A percentile compares a stretch with the other conserved stretches of the same genome.
phyloP scores from a whole-genome alignment of 2,113 vertebrate genomes.

The Chamaetylas fuelleborni region DNA sequence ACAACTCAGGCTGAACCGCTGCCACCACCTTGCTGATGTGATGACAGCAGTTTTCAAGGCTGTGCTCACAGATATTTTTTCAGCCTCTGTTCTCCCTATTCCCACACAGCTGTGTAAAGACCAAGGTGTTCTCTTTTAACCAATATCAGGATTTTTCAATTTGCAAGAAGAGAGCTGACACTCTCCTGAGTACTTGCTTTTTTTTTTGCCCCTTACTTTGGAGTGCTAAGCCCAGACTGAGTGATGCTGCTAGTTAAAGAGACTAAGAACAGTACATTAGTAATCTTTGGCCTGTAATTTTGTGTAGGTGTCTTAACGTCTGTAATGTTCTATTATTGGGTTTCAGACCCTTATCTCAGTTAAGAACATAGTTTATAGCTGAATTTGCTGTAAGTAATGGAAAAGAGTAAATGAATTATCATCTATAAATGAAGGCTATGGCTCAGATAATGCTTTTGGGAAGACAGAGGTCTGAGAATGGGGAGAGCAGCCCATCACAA shows the following conservation, averaged over 20 bases:
- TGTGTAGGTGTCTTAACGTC: slow-evolving; percentile 19
- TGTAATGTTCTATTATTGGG: slow-evolving; percentile 29
- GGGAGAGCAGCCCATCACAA: not conserved
- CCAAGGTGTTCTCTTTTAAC: not conserved
- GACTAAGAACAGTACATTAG: not conserved
- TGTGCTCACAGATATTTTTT: not conserved
- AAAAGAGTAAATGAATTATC: not conserved
- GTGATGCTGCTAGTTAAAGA: not conserved
- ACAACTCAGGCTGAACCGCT: not conserved
- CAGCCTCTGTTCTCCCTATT: not conserved
- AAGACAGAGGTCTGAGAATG: not conserved
- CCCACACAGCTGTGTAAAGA: not conserved
- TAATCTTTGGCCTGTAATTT: slow-evolving; percentile 37
- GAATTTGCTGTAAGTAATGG: slow-evolving; percentile 25
- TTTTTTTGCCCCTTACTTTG: not conserved
- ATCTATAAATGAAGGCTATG: not conserved
- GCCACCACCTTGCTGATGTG: not conserved
- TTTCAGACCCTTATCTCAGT: slow-evolving; percentile 43
- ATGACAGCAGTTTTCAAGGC: not conserved
- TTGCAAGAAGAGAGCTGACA: not conserved
- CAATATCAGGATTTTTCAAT: not conserved
- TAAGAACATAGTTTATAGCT: slow-evolving; percentile 41
- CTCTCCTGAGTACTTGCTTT: not conserved
- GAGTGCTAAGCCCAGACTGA: slow-evolving; percentile 17
- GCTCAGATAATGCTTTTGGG: not conserved